Conservation (phyloP, 1,140 invertebrate species). For the Drosophila virilis region DNA sequence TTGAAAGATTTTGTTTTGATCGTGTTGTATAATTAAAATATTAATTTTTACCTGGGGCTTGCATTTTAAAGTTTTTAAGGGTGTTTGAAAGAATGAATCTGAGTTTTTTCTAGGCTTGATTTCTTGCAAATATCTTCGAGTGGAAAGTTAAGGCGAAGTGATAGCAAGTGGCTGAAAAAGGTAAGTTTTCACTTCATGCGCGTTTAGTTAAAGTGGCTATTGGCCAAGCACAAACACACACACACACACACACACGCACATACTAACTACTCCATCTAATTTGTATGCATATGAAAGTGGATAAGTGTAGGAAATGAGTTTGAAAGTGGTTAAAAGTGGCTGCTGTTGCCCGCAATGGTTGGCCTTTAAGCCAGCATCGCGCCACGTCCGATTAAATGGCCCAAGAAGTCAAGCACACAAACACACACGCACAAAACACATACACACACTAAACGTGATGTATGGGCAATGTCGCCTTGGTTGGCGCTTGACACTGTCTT, state of each 20-base stretch:
- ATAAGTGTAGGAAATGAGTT: slow-evolving; percentile 78
- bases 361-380: slow-evolving; percentile 54
- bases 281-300: slow-evolving; percentile 69
- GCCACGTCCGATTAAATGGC: slow-evolving; percentile 78
- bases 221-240: slow-evolving; percentile 42
- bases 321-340: slow-evolving; percentile 77
- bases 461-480: slow-evolving; percentile 60
- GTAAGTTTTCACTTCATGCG: slow-evolving; percentile 26
- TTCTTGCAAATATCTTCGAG: slow-evolving; percentile 6
- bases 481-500: slow-evolving; percentile 46
- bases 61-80: background rate
- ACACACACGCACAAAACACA: slow-evolving; percentile 10
- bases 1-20: background rate
- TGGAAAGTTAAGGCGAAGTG: slow-evolving; percentile 1
- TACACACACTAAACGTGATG: slow-evolving; percentile 53
- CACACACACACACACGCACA: slow-evolving; percentile 16
- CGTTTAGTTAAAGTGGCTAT: slow-evolving; percentile 47
- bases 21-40: background rate
- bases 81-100: background rate
- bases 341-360: slow-evolving; percentile 56
- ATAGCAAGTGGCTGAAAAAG: slow-evolving; percentile 39
- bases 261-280: slow-evolving; percentile 16
- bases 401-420: slow-evolving; percentile 67
- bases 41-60: too few relatives aligned
- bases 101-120: background rate